Percentiles rank a stretch among this genome's conserved stretches.
These are phyloP conservation scores for Macropodus opercularis DNA, from an alignment of 2,797 vertebrate species.

Conservation along the genomic window DNA sequence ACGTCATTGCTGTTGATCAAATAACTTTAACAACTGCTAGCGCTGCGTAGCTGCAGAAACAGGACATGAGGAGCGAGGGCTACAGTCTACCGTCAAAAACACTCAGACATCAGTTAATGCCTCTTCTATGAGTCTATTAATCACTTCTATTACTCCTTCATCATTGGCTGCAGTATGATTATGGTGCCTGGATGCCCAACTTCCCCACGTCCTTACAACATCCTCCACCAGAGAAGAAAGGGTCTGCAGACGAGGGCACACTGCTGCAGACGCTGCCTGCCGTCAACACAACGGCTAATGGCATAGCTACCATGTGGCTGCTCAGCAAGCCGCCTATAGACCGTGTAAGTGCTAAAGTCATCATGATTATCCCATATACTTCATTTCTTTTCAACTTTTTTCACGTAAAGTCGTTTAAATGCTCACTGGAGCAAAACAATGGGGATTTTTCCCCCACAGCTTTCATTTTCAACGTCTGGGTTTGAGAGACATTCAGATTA, in stretches of 20 bases:
- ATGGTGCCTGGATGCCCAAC: constrained; percentile 66
- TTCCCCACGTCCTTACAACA: constrained; percentile 34
- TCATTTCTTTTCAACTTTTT: no score
- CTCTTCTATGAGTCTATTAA: no score
- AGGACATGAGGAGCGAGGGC: no score
- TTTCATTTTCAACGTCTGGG: no score
- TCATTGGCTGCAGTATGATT: constrained; percentile 45
- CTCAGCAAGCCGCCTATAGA: constrained; percentile 61
- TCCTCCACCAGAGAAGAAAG: constrained; percentile 60
- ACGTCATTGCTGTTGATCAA: no score
- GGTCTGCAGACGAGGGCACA: constrained; percentile 22
- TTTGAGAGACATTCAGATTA: no score
- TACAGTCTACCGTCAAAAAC: no score
- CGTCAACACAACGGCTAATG: constrained; percentile 34
- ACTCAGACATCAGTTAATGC: no score
- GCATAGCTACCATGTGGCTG: constrained; percentile 46
- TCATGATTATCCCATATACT: not conserved
- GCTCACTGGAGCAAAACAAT: no score
- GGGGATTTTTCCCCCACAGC: no score
- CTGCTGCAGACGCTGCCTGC: constrained; percentile 54
- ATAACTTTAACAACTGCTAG: no score
- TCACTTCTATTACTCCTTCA: not conserved
- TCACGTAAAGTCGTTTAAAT: not conserved
- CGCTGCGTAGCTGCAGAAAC: no score
- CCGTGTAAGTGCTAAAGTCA: constrained; percentile 43